Conservation (phyloP, 2,888 invertebrate species). For the Mactromeris polynyma region DNA sequence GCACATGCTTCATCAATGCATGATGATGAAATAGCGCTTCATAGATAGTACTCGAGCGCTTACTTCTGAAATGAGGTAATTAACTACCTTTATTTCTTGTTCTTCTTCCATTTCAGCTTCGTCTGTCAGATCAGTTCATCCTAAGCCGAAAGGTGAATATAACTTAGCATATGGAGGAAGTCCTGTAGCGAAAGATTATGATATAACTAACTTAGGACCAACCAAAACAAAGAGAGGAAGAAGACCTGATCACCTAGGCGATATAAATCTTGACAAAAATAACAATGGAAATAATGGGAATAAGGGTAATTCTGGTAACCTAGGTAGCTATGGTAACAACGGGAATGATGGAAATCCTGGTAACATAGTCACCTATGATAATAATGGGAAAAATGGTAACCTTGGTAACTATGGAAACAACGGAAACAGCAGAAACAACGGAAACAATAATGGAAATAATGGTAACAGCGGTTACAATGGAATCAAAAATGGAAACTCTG, state of each 20-base stretch:
- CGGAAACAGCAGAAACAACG: neutral
- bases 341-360: neutral
- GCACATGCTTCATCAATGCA: no score
- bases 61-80: no score
- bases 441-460: neutral
- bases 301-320: neutral
- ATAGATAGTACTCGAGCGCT: no score
- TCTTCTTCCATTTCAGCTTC: conserved; percentile 20
- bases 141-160: conserved; percentile 29
- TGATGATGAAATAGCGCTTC: no score
- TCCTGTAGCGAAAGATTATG: neutral
- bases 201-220: neutral
- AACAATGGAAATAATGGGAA: neutral
- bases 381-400: neutral
- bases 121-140: conserved; percentile 37
- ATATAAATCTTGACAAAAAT: conserved; percentile 16
- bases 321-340: neutral
- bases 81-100: neutral
- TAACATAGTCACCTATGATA: neutral
- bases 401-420: neutral
- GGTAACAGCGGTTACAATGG: neutral
- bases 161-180: neutral
- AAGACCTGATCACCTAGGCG: neutral
- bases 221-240: conserved; percentile 33
- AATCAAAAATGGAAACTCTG: neutral